Evolutionary conservation across 2,888 invertebrate species (phyloP).

Genomic region (Nephrotoma guestfalica): DNA sequence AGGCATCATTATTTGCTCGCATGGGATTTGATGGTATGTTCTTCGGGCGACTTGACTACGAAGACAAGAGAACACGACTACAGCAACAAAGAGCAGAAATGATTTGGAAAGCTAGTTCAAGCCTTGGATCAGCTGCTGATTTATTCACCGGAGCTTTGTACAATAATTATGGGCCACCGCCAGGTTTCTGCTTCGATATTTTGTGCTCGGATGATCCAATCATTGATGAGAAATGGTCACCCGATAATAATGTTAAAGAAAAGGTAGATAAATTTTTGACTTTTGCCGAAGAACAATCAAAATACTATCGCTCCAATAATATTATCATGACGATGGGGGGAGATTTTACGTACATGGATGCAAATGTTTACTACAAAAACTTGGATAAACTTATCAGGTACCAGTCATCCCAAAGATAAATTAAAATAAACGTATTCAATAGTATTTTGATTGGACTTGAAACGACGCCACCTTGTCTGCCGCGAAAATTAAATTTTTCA

Average conservation of each 20-base stretch:
- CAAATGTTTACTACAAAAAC: slow-evolving; percentile 65
- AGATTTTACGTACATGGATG: slow-evolving; percentile 78
- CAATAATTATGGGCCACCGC: slow-evolving; percentile 72
- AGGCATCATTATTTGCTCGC: slow-evolving; percentile 63
- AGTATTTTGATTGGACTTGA: not conserved
- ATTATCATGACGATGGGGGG: slow-evolving; percentile 80
- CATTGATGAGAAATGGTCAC: slow-evolving; percentile 64
- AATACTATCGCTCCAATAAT: slow-evolving; percentile 51
- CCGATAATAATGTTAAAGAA: slow-evolving; percentile 66
- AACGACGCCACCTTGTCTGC: not conserved
- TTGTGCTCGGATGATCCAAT: slow-evolving; percentile 75
- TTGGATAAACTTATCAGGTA: slow-evolving; percentile 67
- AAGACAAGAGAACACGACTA: slow-evolving; percentile 55
- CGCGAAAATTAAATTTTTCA: not conserved
- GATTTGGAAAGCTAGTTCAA: slow-evolving; percentile 63
- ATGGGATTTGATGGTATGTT: slow-evolving; percentile 84
- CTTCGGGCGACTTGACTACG: slow-evolving; percentile 74
- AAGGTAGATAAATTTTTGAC: slow-evolving; percentile 42
- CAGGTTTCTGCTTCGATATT: slow-evolving; percentile 87
- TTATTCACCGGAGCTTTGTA: slow-evolving; percentile 73
- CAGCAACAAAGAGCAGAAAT: slow-evolving; percentile 55
- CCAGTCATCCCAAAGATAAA: not conserved
- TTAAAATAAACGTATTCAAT: not conserved
- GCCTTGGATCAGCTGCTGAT: slow-evolving; percentile 43
- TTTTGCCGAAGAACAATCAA: slow-evolving; percentile 41